These are phyloP conservation scores for Augochlorella aurata DNA, from an alignment of 2,888 invertebrate species.

Conservation along the genomic window DNA sequence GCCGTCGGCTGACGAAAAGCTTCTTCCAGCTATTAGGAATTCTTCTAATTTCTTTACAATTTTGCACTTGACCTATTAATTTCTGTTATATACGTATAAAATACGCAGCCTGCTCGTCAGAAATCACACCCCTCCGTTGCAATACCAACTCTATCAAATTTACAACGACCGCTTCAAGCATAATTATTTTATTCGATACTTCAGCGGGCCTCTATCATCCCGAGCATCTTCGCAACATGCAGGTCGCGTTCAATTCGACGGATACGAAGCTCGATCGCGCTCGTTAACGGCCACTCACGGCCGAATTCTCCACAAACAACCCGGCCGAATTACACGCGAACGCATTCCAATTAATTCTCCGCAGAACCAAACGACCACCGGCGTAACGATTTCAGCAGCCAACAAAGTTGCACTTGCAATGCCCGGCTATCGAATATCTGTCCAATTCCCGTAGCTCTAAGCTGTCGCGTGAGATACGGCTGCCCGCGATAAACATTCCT, in stretches of 20 bases:
- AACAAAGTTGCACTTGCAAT: neutral
- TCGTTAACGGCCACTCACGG: neutral
- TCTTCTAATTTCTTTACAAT: too few relatives aligned
- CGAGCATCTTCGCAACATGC: neutral
- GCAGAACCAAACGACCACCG: neutral
- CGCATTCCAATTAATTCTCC: neutral
- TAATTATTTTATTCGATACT: neutral
- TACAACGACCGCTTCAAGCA: neutral
- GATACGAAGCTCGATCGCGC: neutral
- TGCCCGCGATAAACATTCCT: neutral
- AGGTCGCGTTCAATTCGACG: neutral
- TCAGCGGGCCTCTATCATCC: neutral
- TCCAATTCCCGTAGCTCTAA: neutral
- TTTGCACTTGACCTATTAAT: too few relatives aligned
- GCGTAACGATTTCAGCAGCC: neutral
- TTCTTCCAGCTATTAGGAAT: too few relatives aligned
- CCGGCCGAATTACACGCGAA: neutral
- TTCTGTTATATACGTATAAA: too few relatives aligned
- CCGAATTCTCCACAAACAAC: neutral
- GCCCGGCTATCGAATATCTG: conserved; percentile 1
- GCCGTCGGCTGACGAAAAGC: too few relatives aligned
- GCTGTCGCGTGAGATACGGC: neutral
- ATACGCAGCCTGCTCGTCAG: too few relatives aligned
- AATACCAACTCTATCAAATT: neutral
- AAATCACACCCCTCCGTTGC: neutral